Evolutionary conservation across 2,797 vertebrate genomes (phyloP).

Genomic region (Eulemur rubriventer): DNA sequence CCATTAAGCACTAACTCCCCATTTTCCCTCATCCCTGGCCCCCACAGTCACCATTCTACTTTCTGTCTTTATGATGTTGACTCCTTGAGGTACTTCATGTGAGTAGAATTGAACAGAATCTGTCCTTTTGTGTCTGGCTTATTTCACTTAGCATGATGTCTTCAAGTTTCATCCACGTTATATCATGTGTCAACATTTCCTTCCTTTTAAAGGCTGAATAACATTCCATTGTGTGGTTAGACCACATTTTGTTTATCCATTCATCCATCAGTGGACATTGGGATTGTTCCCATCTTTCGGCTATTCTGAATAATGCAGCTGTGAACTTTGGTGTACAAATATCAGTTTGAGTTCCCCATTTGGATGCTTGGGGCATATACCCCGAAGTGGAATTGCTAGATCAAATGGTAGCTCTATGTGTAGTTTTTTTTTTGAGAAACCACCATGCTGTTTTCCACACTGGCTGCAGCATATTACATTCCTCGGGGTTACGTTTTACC

Average conservation of each 20-base stretch:
- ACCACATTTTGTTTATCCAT: no score
- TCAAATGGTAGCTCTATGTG: accelerated
- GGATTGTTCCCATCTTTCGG: background rate
- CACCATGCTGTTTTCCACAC: accelerated
- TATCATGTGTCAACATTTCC: accelerated
- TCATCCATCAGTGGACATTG: accelerated
- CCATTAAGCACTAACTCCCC: no score
- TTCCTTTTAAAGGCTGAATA: background rate
- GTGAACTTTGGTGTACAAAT: accelerated
- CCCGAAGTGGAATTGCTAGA: accelerated
- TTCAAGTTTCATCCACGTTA: background rate
- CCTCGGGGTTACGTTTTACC: accelerated
- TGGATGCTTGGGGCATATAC: accelerated
- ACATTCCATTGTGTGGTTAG: accelerated
- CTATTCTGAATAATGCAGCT: background rate
- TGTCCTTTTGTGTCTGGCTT: background rate
- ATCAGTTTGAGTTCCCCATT: background rate
- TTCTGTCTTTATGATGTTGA: background rate
- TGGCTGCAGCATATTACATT: accelerated
- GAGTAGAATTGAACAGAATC: accelerated
- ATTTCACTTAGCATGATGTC: background rate
- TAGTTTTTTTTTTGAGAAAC: background rate
- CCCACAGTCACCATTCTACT: accelerated
- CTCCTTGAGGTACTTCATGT: accelerated
- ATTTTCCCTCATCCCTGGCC: accelerated